A percentile compares a stretch with the other conserved stretches of the same genome.
These are phyloP conservation scores for Ophioninae sp. DNA, from an alignment of 2,888 invertebrate genomes.

Conservation along the genomic window DNA sequence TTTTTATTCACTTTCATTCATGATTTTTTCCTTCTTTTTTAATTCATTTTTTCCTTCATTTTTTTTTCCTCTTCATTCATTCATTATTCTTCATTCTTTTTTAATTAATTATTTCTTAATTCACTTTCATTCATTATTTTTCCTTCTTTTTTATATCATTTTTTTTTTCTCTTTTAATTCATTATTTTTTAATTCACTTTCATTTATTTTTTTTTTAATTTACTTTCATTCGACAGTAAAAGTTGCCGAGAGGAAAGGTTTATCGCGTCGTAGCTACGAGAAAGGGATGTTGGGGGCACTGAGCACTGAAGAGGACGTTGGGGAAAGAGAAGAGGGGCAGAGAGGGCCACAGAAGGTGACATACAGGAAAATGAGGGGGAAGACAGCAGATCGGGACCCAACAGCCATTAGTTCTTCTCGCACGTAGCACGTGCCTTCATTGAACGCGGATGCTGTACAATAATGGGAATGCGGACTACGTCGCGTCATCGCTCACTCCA, in stretches of 20 bases:
- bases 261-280: slow-evolving; percentile 41
- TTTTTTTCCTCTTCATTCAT: too few species aligned
- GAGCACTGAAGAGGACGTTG: too few species aligned
- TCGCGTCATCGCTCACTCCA: slow-evolving; percentile 62
- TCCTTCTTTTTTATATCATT: slow-evolving; percentile 40
- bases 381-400: slow-evolving; percentile 19
- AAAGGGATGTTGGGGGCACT: not conserved
- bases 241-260: slow-evolving; percentile 49
- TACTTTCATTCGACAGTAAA: slow-evolving; percentile 29
- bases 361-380: slow-evolving; percentile 33
- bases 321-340: too few species aligned
- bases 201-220: slow-evolving; percentile 24
- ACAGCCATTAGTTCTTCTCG: slow-evolving; percentile 63
- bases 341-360: not conserved
- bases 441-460: slow-evolving; percentile 64
- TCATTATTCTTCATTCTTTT: too few species aligned
- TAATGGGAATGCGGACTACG: slow-evolving; percentile 64
- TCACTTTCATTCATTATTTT: slow-evolving; percentile 44
- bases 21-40: too few species aligned
- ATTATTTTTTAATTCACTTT: too few species aligned
- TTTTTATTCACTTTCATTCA: too few species aligned
- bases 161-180: slow-evolving; percentile 44
- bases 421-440: slow-evolving; percentile 59
- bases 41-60: too few species aligned
- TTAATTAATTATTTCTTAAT: too few species aligned